Evolutionary conservation across 2,888 invertebrate genomes (phyloP).

Genomic region (Lycocerus yunnanus): DNA sequence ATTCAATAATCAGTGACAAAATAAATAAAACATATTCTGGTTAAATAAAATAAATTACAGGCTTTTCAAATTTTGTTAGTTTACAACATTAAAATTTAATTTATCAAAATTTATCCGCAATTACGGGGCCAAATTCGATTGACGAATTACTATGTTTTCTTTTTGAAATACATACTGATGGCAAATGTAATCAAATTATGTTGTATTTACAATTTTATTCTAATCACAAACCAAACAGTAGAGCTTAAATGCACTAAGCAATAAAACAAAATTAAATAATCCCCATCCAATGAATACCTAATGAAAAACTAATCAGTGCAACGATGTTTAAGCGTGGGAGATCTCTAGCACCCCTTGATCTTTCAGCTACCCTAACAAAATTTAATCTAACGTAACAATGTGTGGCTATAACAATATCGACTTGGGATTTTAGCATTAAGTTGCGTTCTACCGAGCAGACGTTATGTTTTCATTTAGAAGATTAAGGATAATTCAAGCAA

Average conservation of each 20-base stretch:
- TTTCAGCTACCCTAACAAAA: conserved; percentile 46
- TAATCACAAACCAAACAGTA: background rate
- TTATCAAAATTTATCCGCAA: background rate
- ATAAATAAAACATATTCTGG: background rate
- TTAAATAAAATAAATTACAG: background rate
- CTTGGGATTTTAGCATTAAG: conserved; percentile 23
- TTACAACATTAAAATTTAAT: background rate
- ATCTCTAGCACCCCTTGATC: conserved; percentile 36
- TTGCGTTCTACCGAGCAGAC: conserved; percentile 6
- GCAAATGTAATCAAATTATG: background rate
- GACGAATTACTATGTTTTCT: background rate
- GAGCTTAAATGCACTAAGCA: background rate
- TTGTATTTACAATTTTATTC: background rate
- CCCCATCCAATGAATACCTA: conserved; percentile 48
- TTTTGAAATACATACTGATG: background rate
- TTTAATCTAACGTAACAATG: conserved; percentile 53
- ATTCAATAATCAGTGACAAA: background rate
- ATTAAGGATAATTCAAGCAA: background rate
- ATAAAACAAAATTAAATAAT: conserved; percentile 16
- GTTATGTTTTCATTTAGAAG: conserved; percentile 20
- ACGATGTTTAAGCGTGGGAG: conserved; percentile 35
- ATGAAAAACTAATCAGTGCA: conserved; percentile 44
- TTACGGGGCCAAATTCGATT: background rate
- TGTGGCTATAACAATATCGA: conserved; percentile 43
- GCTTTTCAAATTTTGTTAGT: background rate